phyloP scores from a whole-genome alignment of 2,888 invertebrate genomes.

The Coecobrya sp. region DNA sequence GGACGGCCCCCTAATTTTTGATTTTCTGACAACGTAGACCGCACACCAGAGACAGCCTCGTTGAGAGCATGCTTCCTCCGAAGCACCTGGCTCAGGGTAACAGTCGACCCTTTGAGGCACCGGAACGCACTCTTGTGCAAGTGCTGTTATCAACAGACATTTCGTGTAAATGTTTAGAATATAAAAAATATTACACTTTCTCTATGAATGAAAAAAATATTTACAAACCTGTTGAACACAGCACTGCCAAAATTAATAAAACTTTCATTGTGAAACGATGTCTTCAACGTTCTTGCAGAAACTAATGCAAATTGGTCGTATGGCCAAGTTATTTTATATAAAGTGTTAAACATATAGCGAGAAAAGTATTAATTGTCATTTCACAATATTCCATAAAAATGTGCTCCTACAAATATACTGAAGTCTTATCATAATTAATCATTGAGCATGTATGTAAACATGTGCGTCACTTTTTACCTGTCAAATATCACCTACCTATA shows the following conservation, averaged over 20 bases:
- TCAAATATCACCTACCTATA: no score
- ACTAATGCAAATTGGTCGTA: background rate
- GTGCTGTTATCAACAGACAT: no score
- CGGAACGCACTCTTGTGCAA: slow-evolving; percentile 80
- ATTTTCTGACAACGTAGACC: no score
- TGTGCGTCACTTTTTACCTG: no score
- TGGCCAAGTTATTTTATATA: background rate
- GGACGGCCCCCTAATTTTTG: no score
- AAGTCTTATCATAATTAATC: no score
- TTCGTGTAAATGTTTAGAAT: no score
- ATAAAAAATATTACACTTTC: no score
- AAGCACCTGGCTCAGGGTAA: slow-evolving; percentile 90
- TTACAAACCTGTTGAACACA: slow-evolving; percentile 66
- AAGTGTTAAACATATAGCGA: background rate
- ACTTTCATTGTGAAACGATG: slow-evolving; percentile 1
- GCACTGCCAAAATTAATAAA: background rate
- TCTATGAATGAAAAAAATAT: background rate
- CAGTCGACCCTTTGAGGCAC: slow-evolving; percentile 89
- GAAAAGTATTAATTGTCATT: no score
- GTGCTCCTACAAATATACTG: no score
- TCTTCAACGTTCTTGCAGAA: background rate
- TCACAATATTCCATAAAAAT: no score
- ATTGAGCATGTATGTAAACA: no score
- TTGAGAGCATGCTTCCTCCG: slow-evolving; percentile 89
- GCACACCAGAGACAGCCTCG: slow-evolving; percentile 93